phyloP scores from a whole-genome alignment of 1,140 invertebrate species.

The Sesamia nonagrioides region DNA sequence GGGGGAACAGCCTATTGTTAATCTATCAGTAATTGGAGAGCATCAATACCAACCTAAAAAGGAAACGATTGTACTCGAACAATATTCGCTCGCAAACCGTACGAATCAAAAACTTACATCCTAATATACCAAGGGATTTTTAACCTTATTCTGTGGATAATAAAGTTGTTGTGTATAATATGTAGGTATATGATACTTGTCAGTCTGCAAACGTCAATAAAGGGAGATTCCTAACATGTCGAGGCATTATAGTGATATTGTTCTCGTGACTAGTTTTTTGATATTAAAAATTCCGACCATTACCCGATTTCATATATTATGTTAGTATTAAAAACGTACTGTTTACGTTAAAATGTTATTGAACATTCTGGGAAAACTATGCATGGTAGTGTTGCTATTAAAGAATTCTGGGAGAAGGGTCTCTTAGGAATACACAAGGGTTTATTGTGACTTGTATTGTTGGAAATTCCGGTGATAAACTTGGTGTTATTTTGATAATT shows the following conservation, averaged over 20 bases:
- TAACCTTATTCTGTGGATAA: background rate
- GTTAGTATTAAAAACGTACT: constrained; percentile 49
- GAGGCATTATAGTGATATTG: constrained; percentile 55
- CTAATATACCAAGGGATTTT: background rate
- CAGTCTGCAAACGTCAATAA: constrained; percentile 61
- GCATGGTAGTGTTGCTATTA: constrained; percentile 29
- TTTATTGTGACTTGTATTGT: background rate
- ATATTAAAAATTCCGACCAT: constrained; percentile 75
- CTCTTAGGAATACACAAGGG: background rate
- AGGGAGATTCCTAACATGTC: constrained; percentile 57
- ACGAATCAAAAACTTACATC: constrained; percentile 40
- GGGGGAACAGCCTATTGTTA: constrained; percentile 25
- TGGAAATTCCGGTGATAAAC: background rate
- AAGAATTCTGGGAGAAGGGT: constrained; percentile 25
- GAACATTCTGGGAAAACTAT: constrained; percentile 37
- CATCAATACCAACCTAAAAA: constrained; percentile 35
- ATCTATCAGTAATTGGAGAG: constrained; percentile 31
- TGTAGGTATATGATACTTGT: constrained; percentile 24
- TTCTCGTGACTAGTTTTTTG: constrained; percentile 53
- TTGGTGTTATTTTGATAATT: background rate
- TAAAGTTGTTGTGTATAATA: constrained; percentile 22
- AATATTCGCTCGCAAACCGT: constrained; percentile 14
- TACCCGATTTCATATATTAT: constrained; percentile 49
- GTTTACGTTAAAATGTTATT: constrained; percentile 41
- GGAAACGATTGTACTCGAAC: constrained; percentile 37